A percentile compares a stretch with the other conserved stretches of the same genome.
phyloP scores from a whole-genome alignment of 1,140 invertebrate species.

The Rhysida immarginata region DNA sequence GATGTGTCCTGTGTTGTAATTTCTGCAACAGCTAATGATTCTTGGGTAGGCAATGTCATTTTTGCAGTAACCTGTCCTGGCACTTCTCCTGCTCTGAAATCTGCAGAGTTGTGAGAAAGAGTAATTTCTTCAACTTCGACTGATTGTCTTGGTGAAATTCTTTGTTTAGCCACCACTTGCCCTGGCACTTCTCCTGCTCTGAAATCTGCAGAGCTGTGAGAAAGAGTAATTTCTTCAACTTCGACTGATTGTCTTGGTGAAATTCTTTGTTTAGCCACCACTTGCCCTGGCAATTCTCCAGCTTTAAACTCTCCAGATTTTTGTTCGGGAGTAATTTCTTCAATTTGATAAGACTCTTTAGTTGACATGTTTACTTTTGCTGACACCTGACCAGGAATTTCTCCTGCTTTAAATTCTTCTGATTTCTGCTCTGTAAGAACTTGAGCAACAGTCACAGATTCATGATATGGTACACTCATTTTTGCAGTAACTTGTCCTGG shows the following conservation, averaged over 20 bases:
- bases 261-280: constrained; percentile 8
- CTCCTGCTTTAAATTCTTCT: constrained; percentile 19
- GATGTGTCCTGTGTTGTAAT: constrained; percentile 5
- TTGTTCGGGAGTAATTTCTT: constrained; percentile 11
- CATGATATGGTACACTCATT: constrained; percentile 8
- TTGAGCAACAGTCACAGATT: constrained; percentile 9
- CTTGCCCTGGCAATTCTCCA: constrained; percentile 13
- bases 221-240: constrained; percentile 51
- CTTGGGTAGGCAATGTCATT: constrained; percentile 34
- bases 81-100: constrained; percentile 55
- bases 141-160: constrained; percentile 61
- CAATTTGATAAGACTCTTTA: constrained; percentile 11
- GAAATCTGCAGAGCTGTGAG: constrained; percentile 62
- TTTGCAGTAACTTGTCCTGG: constrained; percentile 12
- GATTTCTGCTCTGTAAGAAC: constrained; percentile 11
- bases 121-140: constrained; percentile 67
- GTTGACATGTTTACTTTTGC: constrained; percentile 8
- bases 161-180: constrained; percentile 64
- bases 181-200: constrained; percentile 53
- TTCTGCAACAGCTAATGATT: constrained; percentile 4
- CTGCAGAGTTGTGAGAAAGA: constrained; percentile 57
- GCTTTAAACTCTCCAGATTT: constrained; percentile 11
- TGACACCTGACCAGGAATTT: constrained; percentile 16
- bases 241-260: constrained; percentile 6
- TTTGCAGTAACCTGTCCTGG: constrained; percentile 66